phyloP scores from a whole-genome alignment of 2,113 vertebrate genomes.

The Cyanoramphus novaezelandiae region DNA sequence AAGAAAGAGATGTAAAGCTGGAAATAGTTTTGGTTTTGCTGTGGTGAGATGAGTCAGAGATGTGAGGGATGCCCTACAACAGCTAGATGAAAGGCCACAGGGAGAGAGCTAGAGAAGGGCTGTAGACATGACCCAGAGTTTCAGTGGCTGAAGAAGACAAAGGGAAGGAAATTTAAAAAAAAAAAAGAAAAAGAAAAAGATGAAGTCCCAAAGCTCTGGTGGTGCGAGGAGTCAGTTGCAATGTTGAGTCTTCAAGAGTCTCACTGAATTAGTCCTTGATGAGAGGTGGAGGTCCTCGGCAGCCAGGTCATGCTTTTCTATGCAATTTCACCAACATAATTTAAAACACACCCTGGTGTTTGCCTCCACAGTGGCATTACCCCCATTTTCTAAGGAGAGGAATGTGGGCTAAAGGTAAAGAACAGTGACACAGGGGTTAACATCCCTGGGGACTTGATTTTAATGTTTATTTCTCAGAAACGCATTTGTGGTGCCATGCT shows the following conservation, averaged over 20 bases:
- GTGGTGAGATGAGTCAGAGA: background rate
- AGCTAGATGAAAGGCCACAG: background rate
- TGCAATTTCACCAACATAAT: background rate
- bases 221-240: background rate
- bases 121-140: background rate
- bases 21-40: background rate
- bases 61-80: background rate
- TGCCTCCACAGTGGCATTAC: background rate
- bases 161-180: background rate
- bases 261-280: background rate
- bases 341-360: background rate
- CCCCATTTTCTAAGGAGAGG: background rate
- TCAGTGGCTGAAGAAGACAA: background rate
- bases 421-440: background rate
- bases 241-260: background rate
- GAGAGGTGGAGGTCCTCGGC: background rate
- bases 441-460: background rate
- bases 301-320: background rate
- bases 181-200: background rate
- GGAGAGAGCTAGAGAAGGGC: background rate
- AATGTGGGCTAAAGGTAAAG: background rate
- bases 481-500: background rate
- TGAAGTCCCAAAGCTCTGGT: background rate
- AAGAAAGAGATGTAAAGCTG: background rate
- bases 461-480: background rate